Evolutionary conservation across 2,113 vertebrate genomes (phyloP), one percentile per base, ranked within the genome.

Genomic region (Aleadryas rufinucha): DNA sequence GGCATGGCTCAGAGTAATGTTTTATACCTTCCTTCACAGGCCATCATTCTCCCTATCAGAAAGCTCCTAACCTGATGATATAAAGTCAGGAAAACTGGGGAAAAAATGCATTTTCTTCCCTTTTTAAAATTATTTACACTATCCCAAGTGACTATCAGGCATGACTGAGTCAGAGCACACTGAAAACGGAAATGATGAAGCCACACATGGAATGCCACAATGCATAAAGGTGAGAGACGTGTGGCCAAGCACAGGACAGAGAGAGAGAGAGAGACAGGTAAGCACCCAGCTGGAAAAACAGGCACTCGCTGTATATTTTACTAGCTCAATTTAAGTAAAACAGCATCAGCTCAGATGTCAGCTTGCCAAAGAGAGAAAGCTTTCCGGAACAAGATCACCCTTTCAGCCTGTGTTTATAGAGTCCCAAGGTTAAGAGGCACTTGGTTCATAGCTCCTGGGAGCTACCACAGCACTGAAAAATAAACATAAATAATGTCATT

Each of bases 381-480:
- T 72, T 78, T 82, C 81, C 0, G 0, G 80, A 95, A 86, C 87
- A 89, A 69, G 84, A 75, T 95, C 65, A 37, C 60, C 45, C 69
- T 97, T 89, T 87, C 71, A 91, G 94, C 28, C 28, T 79, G n/a
- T 94, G 87, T 95, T 96, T 97, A 87, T 84, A 82, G 74, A 96
- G 78, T 93, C 93, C 66, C 63, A 69, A 45, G 91, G 89, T 96
- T 95, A 93, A 96, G 91, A 96, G 89, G 50, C 89, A 81, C 93
- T 97, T 92, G 83, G 89, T 88, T 89, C 83, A 71, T 42, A 92
- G 80, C 95, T 96, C 80, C 93, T 92, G 93, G 72, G 83, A 95
- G 64, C 91, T 95, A 92, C 89, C 84, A 77, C 70, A 93, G 78
- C 24, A 72, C 54, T 74, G 84, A 79, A 97, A 97, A 93, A 89